Conservation (phyloP, 2,888 invertebrate genomes). For the Trichogramma evanescens region DNA sequence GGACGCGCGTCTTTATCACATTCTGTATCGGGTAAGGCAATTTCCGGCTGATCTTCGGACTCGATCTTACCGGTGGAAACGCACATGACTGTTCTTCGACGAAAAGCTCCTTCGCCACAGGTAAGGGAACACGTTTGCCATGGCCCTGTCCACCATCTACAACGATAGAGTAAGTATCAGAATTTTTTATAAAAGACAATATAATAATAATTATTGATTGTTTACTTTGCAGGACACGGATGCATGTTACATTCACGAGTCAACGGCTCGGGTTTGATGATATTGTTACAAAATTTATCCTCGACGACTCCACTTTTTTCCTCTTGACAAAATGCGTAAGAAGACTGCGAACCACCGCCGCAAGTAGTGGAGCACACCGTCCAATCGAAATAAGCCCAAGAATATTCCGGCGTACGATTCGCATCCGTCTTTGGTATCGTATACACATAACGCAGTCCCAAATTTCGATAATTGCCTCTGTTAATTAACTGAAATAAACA, state of each 20-base stretch:
- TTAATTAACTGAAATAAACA: constrained; percentile 33
- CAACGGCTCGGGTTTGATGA: constrained; percentile 44
- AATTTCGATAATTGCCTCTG: constrained; percentile 59
- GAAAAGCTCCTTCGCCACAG: constrained; percentile 58
- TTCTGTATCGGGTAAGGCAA: constrained; percentile 67
- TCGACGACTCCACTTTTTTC: constrained; percentile 58
- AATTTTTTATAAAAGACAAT: background rate
- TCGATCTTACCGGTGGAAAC: constrained; percentile 47
- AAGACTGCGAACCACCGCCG: constrained; percentile 65
- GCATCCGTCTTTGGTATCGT: constrained; percentile 62
- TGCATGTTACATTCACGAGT: constrained; percentile 49
- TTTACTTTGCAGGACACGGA: constrained; percentile 50
- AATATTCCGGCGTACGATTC: constrained; percentile 54
- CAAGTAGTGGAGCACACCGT: constrained; percentile 71
- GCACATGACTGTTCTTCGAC: constrained; percentile 65
- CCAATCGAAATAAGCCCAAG: constrained; percentile 77
- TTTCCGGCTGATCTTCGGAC: constrained; percentile 58
- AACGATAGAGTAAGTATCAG: background rate
- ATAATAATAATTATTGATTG: background rate
- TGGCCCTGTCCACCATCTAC: constrained; percentile 73
- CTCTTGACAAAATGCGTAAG: constrained; percentile 56
- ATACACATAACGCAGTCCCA: constrained; percentile 78
- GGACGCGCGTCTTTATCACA: constrained; percentile 65
- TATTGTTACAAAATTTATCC: constrained; percentile 49
- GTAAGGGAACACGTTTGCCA: constrained; percentile 78